phyloP scores from a whole-genome alignment of 2,797 vertebrate species.

The Eulemur mongoz region DNA sequence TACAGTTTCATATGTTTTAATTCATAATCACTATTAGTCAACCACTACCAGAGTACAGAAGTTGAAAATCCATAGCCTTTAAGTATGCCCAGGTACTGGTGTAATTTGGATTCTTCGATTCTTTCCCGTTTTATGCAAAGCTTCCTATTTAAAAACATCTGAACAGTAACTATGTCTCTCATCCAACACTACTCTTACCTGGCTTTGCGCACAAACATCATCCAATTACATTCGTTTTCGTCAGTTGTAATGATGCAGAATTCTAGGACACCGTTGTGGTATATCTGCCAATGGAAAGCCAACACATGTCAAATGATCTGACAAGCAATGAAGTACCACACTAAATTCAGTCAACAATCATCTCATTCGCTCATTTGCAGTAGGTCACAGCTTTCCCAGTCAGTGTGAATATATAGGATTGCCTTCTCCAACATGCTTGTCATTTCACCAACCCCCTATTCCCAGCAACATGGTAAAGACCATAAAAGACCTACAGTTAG shows the following conservation, averaged over 20 bases:
- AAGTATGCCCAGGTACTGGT: not conserved
- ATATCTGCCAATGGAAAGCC: constrained; percentile 88
- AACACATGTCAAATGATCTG: not conserved
- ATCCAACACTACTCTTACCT: constrained; percentile 85
- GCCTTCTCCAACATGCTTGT: not conserved
- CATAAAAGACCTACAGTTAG: not conserved
- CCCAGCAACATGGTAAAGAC: not conserved
- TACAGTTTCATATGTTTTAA: not conserved
- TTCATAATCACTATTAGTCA: not conserved
- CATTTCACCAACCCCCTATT: not conserved
- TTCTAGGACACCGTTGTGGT: constrained; percentile 94
- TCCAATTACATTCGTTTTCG: constrained; percentile 99
- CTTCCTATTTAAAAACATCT: not conserved
- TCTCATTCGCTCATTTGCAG: not conserved
- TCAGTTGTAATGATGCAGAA: constrained; percentile 94
- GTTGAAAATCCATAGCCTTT: not conserved
- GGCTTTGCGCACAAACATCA: constrained; percentile 98
- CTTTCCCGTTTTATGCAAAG: not conserved
- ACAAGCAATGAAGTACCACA: not conserved
- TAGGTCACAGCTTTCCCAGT: not conserved
- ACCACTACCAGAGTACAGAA: not conserved
- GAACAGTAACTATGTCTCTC: not conserved
- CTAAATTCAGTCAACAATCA: not conserved
- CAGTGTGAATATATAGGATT: not conserved
- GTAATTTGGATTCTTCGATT: not conserved